Evolutionary conservation across 2,888 invertebrate genomes (phyloP).

Genomic region (Pherbina coryleti): DNA sequence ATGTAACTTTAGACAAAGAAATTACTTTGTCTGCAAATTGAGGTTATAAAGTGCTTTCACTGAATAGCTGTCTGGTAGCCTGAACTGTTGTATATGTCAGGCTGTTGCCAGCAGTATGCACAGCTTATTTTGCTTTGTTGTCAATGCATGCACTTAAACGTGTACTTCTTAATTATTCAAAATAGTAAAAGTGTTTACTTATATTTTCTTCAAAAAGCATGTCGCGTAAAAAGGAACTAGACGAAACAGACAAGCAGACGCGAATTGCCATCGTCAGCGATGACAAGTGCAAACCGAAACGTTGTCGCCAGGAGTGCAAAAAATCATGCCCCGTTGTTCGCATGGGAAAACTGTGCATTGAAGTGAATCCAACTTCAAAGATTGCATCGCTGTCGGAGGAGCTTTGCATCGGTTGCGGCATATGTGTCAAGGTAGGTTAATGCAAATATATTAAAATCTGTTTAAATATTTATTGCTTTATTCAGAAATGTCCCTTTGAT

Average conservation of each 20-base stretch:
- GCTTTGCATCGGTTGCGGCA: slow-evolving; percentile 99
- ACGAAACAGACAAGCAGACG: slow-evolving; percentile 93
- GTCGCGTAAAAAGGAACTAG: slow-evolving; percentile 80
- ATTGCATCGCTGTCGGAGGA: slow-evolving; percentile 98
- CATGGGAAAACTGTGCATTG: slow-evolving; percentile 99
- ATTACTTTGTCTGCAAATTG: slow-evolving; percentile 43
- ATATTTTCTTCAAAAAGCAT: slow-evolving; percentile 67
- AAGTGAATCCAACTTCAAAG: slow-evolving; percentile 95
- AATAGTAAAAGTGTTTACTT: background rate
- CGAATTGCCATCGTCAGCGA: slow-evolving; percentile 98
- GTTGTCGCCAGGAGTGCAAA: slow-evolving; percentile 99
- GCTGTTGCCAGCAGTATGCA: slow-evolving; percentile 24
- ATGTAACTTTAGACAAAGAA: background rate
- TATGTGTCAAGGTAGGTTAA: slow-evolving; percentile 90
- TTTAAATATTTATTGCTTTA: background rate
- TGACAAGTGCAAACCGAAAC: slow-evolving; percentile 98
- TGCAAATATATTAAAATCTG: background rate
- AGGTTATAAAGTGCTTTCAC: slow-evolving; percentile 59
- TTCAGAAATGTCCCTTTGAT: slow-evolving; percentile 99
- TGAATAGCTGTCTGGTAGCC: background rate
- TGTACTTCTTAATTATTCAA: background rate
- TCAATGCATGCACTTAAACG: slow-evolving; percentile 31
- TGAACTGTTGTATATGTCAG: background rate
- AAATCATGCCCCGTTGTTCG: slow-evolving; percentile 98
- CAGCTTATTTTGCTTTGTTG: slow-evolving; percentile 37